Conservation (phyloP, 2,113 vertebrate species). For the Stegostoma tigrinum region DNA sequence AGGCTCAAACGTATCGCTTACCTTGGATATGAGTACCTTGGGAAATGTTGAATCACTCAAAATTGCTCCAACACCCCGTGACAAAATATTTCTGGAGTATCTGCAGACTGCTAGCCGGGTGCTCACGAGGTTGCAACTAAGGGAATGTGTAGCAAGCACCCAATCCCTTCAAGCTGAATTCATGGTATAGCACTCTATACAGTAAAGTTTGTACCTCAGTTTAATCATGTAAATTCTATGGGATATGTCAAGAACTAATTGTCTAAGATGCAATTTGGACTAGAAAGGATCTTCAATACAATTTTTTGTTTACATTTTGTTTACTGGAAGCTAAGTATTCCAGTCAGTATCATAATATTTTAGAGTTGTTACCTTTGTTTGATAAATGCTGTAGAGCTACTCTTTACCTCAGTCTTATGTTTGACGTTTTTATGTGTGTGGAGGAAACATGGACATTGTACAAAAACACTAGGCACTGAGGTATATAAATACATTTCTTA, state of each 20-base stretch:
- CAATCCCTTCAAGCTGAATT: conserved; percentile 86
- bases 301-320: neutral
- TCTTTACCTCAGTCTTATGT: neutral
- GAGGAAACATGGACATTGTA: neutral
- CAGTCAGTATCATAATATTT: neutral
- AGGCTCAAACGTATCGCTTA: conserved; percentile 89
- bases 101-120: conserved; percentile 72
- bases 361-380: neutral
- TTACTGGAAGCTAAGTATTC: neutral
- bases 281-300: neutral
- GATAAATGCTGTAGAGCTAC: neutral
- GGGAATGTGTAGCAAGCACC: conserved; percentile 61
- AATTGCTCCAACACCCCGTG: conserved; percentile 69
- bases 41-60: conserved; percentile 75
- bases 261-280: neutral
- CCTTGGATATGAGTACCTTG: conserved; percentile 85
- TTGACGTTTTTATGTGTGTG: neutral
- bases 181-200: conserved; percentile 55
- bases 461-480: neutral
- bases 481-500: neutral
- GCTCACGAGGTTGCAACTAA: conserved; percentile 73
- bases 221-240: neutral
- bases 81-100: conserved; percentile 77
- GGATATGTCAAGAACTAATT: neutral
- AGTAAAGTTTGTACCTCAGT: neutral